Percentiles rank a stretch among this genome's conserved stretches.
Conservation (phyloP, 2,888 invertebrate species). For the Mystacides longicornis region DNA sequence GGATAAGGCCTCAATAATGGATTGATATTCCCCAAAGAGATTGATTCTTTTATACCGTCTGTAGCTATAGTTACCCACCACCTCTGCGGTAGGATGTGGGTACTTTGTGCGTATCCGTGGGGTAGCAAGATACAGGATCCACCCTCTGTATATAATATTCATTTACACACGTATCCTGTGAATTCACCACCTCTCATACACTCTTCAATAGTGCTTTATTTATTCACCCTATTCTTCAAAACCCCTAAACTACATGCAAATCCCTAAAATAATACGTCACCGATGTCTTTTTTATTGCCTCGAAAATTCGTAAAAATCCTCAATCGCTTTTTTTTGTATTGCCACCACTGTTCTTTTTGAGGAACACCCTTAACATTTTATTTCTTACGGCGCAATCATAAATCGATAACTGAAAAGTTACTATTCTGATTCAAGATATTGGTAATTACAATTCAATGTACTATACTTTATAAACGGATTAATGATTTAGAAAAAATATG, state of each 20-base stretch:
- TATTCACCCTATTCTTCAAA: slow-evolving; percentile 12
- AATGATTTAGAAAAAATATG: too few species aligned
- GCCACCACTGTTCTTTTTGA: too few species aligned
- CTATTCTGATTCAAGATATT: too few species aligned
- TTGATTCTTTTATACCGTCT: neutral
- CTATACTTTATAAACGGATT: too few species aligned
- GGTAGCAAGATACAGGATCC: neutral
- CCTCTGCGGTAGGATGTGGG: too few species aligned
- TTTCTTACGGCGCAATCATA: too few species aligned
- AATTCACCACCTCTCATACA: slow-evolving; percentile 4
- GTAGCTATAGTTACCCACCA: too few species aligned
- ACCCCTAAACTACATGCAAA: slow-evolving; percentile 11
- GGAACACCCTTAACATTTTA: too few species aligned
- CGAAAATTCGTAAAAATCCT: neutral
- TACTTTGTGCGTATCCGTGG: too few species aligned
- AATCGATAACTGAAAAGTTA: too few species aligned
- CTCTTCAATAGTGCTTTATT: neutral
- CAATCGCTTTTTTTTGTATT: neutral
- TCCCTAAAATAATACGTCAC: slow-evolving; percentile 9
- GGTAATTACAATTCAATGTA: too few species aligned
- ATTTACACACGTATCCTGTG: neutral
- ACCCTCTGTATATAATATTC: neutral
- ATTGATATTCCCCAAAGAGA: slow-evolving; percentile 1
- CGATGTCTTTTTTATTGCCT: slow-evolving; percentile 8
- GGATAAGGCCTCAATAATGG: neutral